Conservation (phyloP, 2,888 invertebrate genomes). For the Thecophora atra region DNA sequence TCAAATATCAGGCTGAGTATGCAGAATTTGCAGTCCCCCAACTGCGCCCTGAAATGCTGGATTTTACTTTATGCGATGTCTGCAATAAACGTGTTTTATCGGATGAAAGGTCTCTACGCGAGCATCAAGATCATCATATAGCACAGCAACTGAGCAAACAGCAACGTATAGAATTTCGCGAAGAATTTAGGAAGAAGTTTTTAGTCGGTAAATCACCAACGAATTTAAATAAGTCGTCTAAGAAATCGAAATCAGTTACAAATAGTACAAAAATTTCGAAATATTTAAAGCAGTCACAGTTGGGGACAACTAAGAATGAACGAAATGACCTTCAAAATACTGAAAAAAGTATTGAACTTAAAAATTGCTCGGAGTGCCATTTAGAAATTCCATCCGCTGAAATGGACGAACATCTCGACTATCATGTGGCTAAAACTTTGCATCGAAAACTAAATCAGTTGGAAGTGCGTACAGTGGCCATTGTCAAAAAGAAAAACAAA, state of each 20-base stretch:
- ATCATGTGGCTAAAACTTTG: conserved; percentile 83
- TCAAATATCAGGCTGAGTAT: conserved; percentile 52
- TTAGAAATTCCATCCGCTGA: conserved; percentile 71
- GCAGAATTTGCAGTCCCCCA: conserved; percentile 57
- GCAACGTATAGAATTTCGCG: conserved; percentile 63
- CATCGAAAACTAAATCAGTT: conserved; percentile 64
- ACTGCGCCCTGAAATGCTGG: conserved; percentile 48
- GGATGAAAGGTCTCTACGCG: conserved; percentile 68
- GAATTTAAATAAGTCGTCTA: conserved; percentile 41
- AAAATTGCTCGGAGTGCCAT: conserved; percentile 76
- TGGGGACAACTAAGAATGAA: background rate
- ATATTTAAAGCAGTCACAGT: conserved; percentile 47
- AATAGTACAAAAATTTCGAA: conserved; percentile 51
- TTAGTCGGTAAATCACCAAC: conserved; percentile 44
- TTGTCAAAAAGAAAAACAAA: conserved; percentile 46
- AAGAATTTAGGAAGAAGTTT: conserved; percentile 52
- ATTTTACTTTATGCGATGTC: conserved; percentile 69
- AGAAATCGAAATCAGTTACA: conserved; percentile 34
- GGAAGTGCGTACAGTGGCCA: conserved; percentile 50
- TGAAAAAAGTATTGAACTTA: conserved; percentile 47
- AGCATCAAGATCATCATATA: conserved; percentile 80
- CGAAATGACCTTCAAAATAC: background rate
- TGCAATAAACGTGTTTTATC: conserved; percentile 72
- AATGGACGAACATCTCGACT: conserved; percentile 81
- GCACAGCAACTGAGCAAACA: conserved; percentile 75